Evolutionary conservation across 2,888 invertebrate species (phyloP).

Genomic region (Leptopilina syphax): DNA sequence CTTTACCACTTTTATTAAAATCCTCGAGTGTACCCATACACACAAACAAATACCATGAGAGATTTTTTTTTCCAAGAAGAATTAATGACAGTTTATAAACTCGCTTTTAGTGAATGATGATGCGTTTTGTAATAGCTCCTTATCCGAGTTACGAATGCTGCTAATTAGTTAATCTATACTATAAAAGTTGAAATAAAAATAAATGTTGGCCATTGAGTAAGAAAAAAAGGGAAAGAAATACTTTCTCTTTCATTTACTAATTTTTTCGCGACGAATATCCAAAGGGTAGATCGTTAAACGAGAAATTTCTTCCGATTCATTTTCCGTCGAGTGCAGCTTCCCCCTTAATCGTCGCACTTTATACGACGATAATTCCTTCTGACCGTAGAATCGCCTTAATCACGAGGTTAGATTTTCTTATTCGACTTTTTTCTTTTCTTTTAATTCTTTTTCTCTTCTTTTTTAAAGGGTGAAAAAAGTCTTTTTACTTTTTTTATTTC

Average conservation of each 20-base stretch:
- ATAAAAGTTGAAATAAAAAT: not conserved
- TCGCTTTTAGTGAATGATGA: not conserved
- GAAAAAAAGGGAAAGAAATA: slow-evolving; percentile 40
- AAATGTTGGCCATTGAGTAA: not conserved
- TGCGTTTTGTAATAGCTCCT: not conserved
- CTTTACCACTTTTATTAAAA: slow-evolving; percentile 6
- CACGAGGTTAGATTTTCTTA: slow-evolving; percentile 50
- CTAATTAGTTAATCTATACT: slow-evolving; percentile 21
- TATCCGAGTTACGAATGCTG: slow-evolving; percentile 26
- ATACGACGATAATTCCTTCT: slow-evolving; percentile 65
- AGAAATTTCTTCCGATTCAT: slow-evolving; percentile 59
- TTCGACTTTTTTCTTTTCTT: slow-evolving; percentile 12
- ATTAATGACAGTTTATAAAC: slow-evolving; percentile 2
- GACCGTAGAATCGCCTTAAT: slow-evolving; percentile 65
- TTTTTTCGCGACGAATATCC: slow-evolving; percentile 35
- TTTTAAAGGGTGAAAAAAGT: not conserved
- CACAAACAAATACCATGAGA: not conserved
- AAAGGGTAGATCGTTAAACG: slow-evolving; percentile 54
- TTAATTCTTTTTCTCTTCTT: slow-evolving; percentile 31
- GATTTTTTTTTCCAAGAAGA: not conserved
- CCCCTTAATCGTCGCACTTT: slow-evolving; percentile 60
- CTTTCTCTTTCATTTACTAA: slow-evolving; percentile 38
- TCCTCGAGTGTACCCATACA: not conserved
- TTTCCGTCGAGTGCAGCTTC: slow-evolving; percentile 53
- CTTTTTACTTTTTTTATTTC: no score